A percentile compares a stretch with the other conserved stretches of the same genome.
Conservation (phyloP, 2,113 vertebrate genomes). For the Oxygymnocypris stewartii region DNA sequence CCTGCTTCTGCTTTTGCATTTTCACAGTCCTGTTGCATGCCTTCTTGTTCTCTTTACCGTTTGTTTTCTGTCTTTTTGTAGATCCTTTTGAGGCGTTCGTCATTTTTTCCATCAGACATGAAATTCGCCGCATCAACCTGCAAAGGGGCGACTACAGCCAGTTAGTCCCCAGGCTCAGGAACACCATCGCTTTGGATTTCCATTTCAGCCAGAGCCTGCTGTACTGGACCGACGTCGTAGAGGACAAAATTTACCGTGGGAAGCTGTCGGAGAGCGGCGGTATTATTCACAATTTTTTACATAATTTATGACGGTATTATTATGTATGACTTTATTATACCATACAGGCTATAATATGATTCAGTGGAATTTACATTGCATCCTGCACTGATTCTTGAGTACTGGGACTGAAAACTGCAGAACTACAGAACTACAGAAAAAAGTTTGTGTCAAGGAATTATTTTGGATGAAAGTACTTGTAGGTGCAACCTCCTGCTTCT, state of each 20-base stretch:
- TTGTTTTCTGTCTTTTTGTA: constrained; percentile 54
- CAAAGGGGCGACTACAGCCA: constrained; percentile 86
- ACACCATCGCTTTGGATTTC: constrained; percentile 89
- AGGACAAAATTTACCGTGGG: constrained; percentile 88
- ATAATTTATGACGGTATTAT: neutral
- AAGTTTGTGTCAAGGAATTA: neutral
- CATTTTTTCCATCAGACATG: constrained; percentile 89
- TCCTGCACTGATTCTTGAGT: neutral
- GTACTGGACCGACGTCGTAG: constrained; percentile 91
- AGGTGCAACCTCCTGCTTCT: neutral
- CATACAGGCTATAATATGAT: neutral
- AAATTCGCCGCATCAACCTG: constrained; percentile 86
- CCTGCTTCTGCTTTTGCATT: neutral
- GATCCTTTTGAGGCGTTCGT: constrained; percentile 88
- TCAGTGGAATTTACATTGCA: neutral
- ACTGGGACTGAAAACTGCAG: neutral
- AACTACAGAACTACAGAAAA: neutral
- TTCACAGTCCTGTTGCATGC: neutral
- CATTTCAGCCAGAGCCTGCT: constrained; percentile 85
- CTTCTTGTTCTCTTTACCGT: neutral
- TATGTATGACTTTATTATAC: constrained; percentile 20
- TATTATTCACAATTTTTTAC: constrained; percentile 53
- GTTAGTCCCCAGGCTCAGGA: constrained; percentile 83
- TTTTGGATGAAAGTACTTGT: neutral
- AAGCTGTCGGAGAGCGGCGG: constrained; percentile 84